phyloP scores from a whole-genome alignment of 2,797 vertebrate species.

The Sebastes kiyomatsui region DNA sequence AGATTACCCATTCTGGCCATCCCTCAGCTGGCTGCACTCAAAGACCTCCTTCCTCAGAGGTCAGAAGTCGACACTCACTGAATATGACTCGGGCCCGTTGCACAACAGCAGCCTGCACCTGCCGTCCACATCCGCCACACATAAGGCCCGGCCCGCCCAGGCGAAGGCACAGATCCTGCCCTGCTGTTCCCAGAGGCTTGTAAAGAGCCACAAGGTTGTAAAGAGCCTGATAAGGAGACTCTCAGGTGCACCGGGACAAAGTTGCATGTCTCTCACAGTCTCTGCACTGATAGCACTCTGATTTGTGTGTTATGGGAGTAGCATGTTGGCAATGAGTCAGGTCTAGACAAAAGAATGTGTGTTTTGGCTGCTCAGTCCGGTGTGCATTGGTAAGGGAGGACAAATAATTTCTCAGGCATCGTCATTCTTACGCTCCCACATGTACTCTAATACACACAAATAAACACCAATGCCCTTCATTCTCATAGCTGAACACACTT shows the following conservation, averaged over 20 bases:
- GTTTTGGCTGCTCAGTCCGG: constrained; percentile 75
- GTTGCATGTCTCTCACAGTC: constrained; percentile 59
- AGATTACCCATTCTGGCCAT: constrained; percentile 72
- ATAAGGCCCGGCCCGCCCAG: constrained; percentile 17
- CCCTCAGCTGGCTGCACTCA: constrained; percentile 46
- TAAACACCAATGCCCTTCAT: constrained; percentile 6
- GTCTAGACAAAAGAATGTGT: constrained; percentile 84
- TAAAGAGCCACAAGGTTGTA: constrained; percentile 61
- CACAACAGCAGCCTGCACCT: constrained; percentile 76
- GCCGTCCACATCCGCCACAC: constrained; percentile 56
- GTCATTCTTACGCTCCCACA: constrained; percentile 27
- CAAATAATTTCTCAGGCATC: constrained; percentile 71
- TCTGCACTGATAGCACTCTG: constrained; percentile 60
- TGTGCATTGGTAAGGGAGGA: constrained; percentile 60
- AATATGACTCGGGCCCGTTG: constrained; percentile 69
- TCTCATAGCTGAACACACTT: constrained; percentile 31
- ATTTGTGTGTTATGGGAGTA: constrained; percentile 75
- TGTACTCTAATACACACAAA: background rate
- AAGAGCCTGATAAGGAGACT: constrained; percentile 69
- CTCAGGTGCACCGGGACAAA: constrained; percentile 60
- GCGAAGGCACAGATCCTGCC: constrained; percentile 34
- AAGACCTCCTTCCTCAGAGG: constrained; percentile 70
- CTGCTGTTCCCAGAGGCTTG: constrained; percentile 50
- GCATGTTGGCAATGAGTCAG: constrained; percentile 73
- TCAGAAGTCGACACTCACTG: constrained; percentile 71